Evolutionary conservation across 92 coral and sea anemone genomes (phyloP).

Genomic region (Actinostola sp.): DNA sequence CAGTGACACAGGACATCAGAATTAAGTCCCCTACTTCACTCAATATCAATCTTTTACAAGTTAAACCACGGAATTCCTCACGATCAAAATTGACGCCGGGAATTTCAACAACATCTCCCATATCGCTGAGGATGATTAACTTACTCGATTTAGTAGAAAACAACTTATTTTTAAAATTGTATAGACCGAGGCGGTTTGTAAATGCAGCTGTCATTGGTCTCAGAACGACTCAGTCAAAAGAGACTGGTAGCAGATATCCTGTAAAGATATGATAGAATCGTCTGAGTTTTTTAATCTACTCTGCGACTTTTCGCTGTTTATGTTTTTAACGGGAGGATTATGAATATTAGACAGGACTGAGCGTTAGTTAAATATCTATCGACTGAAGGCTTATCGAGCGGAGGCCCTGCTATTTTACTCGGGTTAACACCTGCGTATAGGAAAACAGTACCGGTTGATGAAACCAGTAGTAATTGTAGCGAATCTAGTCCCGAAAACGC

Average conservation of each 20-base stretch:
- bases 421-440: too few species aligned
- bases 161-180: background rate
- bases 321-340: slow-evolving; percentile 12
- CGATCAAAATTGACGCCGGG: too few species aligned
- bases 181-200: background rate
- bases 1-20: background rate
- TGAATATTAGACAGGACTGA: slow-evolving; percentile 8
- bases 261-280: background rate
- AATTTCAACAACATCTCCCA: background rate
- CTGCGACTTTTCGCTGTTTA: background rate
- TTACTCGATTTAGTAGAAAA: background rate
- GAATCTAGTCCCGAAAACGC: too few species aligned
- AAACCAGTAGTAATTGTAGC: too few species aligned
- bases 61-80: too few species aligned
- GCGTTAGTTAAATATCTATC: slow-evolving; percentile 18
- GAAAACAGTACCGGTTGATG: too few species aligned
- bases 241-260: background rate
- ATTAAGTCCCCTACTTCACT: too few species aligned
- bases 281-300: background rate
- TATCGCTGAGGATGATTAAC: background rate
- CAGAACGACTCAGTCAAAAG: background rate
- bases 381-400: too few species aligned
- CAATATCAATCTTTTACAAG: too few species aligned
- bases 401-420: too few species aligned
- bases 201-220: background rate